Percentiles rank a stretch among this genome's conserved stretches.
Evolutionary conservation across 2,888 invertebrate species (phyloP).

Genomic region (Microctonus brassicae): DNA sequence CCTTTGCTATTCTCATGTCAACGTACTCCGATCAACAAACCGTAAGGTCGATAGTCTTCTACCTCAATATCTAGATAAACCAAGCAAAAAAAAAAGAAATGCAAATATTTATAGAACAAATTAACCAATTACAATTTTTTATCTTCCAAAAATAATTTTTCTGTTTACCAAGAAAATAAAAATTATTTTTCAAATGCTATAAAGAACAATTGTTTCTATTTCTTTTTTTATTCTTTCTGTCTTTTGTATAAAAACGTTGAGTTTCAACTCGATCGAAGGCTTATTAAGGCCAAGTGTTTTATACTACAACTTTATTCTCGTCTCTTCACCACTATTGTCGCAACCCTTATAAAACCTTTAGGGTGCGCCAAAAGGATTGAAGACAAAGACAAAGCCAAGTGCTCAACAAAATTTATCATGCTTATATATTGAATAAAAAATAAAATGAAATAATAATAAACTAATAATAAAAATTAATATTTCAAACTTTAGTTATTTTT

Average conservation of each 20-base stretch:
- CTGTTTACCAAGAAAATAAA: no score
- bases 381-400: conserved; percentile 16
- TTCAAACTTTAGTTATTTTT: background rate
- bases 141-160: no score
- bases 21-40: conserved; percentile 1
- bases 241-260: background rate
- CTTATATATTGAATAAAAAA: conserved; percentile 14
- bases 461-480: background rate
- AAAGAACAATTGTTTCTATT: no score
- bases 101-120: conserved; percentile 12
- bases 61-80: background rate
- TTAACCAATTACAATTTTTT: no score
- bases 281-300: conserved; percentile 66
- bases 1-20: conserved; percentile 14
- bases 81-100: background rate
- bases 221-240: background rate
- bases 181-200: no score
- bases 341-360: conserved; percentile 42
- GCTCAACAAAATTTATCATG: conserved; percentile 30
- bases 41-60: conserved; percentile 16
- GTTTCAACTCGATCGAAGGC: conserved; percentile 54
- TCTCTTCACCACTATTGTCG: conserved; percentile 49
- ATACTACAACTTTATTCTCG: conserved; percentile 28
- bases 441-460: background rate
- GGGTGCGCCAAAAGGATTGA: conserved; percentile 8